These are phyloP conservation scores for Zaprionus bogoriensis DNA, from an alignment of 2,888 invertebrate genomes.

Conservation along the genomic window DNA sequence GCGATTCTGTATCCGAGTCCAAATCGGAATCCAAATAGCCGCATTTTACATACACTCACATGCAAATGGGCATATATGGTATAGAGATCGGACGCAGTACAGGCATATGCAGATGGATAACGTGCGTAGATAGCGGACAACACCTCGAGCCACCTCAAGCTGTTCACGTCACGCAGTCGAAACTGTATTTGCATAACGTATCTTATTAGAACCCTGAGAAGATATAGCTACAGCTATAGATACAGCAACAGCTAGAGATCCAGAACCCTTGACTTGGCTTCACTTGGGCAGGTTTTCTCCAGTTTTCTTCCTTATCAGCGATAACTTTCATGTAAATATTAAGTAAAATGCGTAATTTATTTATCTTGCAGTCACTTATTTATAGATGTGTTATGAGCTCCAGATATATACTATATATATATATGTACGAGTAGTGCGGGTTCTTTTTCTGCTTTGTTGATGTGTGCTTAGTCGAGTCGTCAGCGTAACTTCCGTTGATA, in stretches of 20 bases:
- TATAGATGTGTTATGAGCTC: slow-evolving; percentile 18
- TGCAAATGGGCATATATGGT: slow-evolving; percentile 20
- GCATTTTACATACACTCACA: slow-evolving; percentile 22
- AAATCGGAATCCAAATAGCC: too few relatives aligned
- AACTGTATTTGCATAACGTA: slow-evolving; percentile 66
- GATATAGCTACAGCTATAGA: slow-evolving; percentile 6
- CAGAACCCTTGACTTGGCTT: neutral
- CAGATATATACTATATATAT: neutral
- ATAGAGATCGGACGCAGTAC: slow-evolving; percentile 3
- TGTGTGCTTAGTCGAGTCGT: neutral
- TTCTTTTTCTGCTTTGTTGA: neutral
- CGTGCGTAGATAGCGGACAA: slow-evolving; percentile 50
- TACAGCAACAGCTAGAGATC: neutral
- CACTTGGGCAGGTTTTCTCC: neutral
- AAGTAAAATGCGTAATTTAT: slow-evolving; percentile 52
- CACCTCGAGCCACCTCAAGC: slow-evolving; percentile 9
- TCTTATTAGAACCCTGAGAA: slow-evolving; percentile 49
- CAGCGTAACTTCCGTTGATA: slow-evolving; percentile 44
- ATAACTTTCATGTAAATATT: slow-evolving; percentile 11
- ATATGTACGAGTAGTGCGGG: slow-evolving; percentile 20
- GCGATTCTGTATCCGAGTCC: slow-evolving; percentile 35
- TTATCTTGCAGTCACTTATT: slow-evolving; percentile 45
- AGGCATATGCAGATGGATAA: slow-evolving; percentile 47
- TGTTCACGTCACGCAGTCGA: slow-evolving; percentile 29
- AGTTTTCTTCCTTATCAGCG: neutral